Percentiles rank a stretch among this genome's conserved stretches.
Evolutionary conservation across 2,113 vertebrate genomes (phyloP).

Genomic region (Calonectris borealis): DNA sequence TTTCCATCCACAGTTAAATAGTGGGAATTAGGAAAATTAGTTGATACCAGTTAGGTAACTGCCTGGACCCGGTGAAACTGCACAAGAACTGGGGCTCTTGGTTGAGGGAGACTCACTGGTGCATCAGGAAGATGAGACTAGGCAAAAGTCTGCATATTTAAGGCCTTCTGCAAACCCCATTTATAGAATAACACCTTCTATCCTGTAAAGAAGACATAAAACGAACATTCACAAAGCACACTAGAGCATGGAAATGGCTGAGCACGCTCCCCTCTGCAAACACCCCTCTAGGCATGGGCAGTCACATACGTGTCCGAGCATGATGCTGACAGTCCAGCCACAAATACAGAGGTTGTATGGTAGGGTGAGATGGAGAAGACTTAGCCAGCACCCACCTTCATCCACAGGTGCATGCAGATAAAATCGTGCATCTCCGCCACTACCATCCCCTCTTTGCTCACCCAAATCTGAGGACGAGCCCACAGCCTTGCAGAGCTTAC

Average conservation of each 20-base stretch:
- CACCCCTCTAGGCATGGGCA: fast-evolving
- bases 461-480: background rate
- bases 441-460: background rate
- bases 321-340: background rate
- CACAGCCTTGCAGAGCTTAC: background rate
- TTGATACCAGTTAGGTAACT: no score
- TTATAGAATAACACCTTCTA: background rate
- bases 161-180: background rate
- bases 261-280: background rate
- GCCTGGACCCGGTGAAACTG: background rate
- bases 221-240: background rate
- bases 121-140: background rate
- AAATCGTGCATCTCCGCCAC: background rate
- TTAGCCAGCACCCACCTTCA: background rate
- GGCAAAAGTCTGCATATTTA: background rate
- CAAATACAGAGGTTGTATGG: background rate
- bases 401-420: background rate
- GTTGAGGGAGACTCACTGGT: background rate
- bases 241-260: background rate
- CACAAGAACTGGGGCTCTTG: fast-evolving
- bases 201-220: background rate
- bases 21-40: background rate
- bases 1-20: background rate
- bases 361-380: background rate
- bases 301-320: background rate